These are phyloP conservation scores for Electrona antarctica DNA, from an alignment of 2,113 vertebrate genomes.

Conservation along the genomic window DNA sequence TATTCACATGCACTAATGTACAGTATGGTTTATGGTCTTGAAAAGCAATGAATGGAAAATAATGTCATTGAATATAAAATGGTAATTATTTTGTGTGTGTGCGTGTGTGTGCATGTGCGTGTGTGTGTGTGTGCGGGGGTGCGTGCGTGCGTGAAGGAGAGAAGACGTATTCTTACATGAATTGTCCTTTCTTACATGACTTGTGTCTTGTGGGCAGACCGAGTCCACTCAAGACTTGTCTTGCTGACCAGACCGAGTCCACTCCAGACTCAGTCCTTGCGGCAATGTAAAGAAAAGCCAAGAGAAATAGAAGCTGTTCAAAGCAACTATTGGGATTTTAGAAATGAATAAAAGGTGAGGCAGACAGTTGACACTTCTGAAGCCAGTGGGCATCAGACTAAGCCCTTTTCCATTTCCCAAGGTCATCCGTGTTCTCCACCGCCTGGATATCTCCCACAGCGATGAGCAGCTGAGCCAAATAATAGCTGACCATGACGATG, in stretches of 20 bases:
- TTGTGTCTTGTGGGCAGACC: background rate
- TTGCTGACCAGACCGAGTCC: background rate
- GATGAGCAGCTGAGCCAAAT: slow-evolving; percentile 83
- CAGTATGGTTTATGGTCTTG: too few relatives aligned
- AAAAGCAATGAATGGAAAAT: too few relatives aligned
- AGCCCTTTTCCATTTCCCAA: slow-evolving; percentile 76
- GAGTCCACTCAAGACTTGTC: too few relatives aligned
- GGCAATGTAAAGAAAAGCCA: background rate
- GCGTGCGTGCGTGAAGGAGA: too few relatives aligned
- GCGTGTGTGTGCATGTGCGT: too few relatives aligned
- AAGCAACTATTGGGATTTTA: background rate
- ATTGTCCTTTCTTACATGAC: background rate
- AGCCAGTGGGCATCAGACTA: slow-evolving; percentile 42
- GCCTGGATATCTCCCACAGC: slow-evolving; percentile 73
- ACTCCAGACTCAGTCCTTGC: too few relatives aligned
- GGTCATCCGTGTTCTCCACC: slow-evolving; percentile 43
- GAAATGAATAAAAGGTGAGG: background rate
- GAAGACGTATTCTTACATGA: too few relatives aligned
- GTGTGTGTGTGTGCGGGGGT: too few relatives aligned
- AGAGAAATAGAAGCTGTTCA: background rate
- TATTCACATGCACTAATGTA: too few relatives aligned
- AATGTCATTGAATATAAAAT: too few relatives aligned
- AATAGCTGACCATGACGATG: slow-evolving; percentile 84
- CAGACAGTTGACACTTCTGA: background rate
- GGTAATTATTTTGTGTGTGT: too few relatives aligned